Conservation (phyloP, 2,113 vertebrate genomes). For the Pagrus major region DNA sequence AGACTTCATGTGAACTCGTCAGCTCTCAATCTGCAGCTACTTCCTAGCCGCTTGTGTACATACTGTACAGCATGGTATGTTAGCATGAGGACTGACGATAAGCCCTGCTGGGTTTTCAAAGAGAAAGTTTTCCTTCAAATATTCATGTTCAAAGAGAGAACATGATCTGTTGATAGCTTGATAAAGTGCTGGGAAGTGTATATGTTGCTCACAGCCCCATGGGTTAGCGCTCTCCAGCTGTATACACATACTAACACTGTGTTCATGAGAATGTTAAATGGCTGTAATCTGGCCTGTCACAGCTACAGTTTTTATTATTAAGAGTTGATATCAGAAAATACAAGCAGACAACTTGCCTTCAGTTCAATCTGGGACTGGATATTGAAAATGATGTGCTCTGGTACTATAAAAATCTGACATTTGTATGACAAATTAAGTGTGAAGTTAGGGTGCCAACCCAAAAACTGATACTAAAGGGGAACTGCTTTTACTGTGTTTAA, state of each 20-base stretch:
- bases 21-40: not conserved
- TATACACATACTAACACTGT: not conserved
- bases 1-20: conserved; percentile 19
- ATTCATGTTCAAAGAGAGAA: conserved; percentile 42
- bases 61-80: not conserved
- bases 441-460: too few relatives aligned
- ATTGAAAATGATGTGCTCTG: not conserved
- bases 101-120: not conserved
- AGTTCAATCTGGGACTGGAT: not conserved
- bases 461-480: too few relatives aligned
- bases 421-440: too few relatives aligned
- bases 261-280: not conserved
- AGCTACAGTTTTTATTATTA: conserved; percentile 51
- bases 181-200: conserved; percentile 8
- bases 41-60: not conserved
- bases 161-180: conserved; percentile 19
- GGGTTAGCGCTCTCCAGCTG: conserved; percentile 13
- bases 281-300: conserved; percentile 7
- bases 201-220: conserved; percentile 8
- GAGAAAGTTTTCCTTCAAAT: not conserved
- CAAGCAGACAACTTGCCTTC: not conserved
- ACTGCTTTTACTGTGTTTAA: too few relatives aligned
- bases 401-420: too few relatives aligned
- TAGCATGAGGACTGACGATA: not conserved
- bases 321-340: not conserved